Percentiles rank a stretch among this genome's conserved stretches.
These are phyloP conservation scores for Zhuqinia jingwanae DNA, from an alignment of 2,888 invertebrate genomes.

Conservation along the genomic window DNA sequence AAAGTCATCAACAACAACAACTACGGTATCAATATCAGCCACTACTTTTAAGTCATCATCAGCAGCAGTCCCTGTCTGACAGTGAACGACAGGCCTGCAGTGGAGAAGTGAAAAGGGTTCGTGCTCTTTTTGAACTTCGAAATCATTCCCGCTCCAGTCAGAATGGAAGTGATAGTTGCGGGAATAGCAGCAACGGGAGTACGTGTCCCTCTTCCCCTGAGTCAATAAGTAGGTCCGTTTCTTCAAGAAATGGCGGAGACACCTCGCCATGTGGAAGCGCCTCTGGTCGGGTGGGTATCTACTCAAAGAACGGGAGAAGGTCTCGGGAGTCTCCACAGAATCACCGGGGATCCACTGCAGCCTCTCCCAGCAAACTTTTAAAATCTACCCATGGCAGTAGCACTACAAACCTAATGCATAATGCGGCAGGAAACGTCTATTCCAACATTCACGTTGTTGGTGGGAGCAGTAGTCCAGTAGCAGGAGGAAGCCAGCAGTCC, in stretches of 20 bases:
- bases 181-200: constrained; percentile 68
- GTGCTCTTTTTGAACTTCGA: constrained; percentile 77
- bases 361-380: constrained; percentile 54
- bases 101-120: constrained; percentile 77
- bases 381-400: constrained; percentile 31
- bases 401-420: constrained; percentile 36
- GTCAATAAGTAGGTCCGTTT: constrained; percentile 59
- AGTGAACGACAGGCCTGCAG: constrained; percentile 56
- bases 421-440: constrained; percentile 15
- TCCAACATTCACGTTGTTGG: constrained; percentile 14
- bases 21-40: constrained; percentile 25
- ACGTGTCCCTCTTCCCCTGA: constrained; percentile 71
- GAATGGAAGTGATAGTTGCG: constrained; percentile 58
- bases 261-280: constrained; percentile 62
- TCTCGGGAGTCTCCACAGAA: constrained; percentile 58
- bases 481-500: constrained; percentile 59
- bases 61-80: constrained; percentile 34
- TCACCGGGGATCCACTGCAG: constrained; percentile 24
- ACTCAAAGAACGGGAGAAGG: constrained; percentile 64
- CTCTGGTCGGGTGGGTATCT: constrained; percentile 54
- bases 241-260: constrained; percentile 58
- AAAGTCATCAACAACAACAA: constrained; percentile 48
- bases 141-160: constrained; percentile 61
- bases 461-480: constrained; percentile 17
- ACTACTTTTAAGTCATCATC: constrained; percentile 46